Base-by-base conservation (phyloP, 2,797 vertebrate species). In the Tamandua tetradactyla region DNA sequence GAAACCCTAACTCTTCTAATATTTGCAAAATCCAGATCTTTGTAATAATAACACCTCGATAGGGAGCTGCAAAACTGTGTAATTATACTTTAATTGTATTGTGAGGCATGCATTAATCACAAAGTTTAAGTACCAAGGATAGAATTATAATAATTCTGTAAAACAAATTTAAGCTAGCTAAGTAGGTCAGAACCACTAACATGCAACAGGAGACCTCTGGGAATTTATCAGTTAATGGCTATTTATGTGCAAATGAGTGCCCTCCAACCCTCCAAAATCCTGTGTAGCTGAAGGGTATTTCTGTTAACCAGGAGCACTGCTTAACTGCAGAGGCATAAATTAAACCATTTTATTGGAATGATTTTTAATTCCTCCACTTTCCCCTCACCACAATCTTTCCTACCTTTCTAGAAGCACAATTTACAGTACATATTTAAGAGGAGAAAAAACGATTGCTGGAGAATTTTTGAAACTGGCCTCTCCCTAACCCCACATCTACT, bases 191-290 rank as follows among this genome's bases (percentile, higher is more conserved):
- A 97, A 98, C 98, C 98, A 99, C 99, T 98, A 98, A 98, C 98
- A 98, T 98, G 98, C 98, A 99, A 98, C 98, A 98, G 98, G 98
- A 98, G 98, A 98, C 98, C 98, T 98, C 98, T 98, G 98, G 98
- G 98, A 99, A 99, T 98, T 98, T 98, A 98, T 98, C 98, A 98
- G 98, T 99, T 98, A 99, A 99, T 98, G 98, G 98, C 99, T 99
- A 99, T 99, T 99, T 99, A 99, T 99, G 99, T 99, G 99, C 99
- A 99, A 99, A 99, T 99, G 99, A 99, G 98, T 98, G 98, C 98
- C 99, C 98, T 99, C 98, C 98, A 99, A 99, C 99, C 98, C 98
- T 98, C 97, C 97, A 98, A 99, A 98, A 99, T 98, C 98, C 98
- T 98, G 98, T 98, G 98, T 98, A 98, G 98, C 99, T 99, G 99